Evolutionary conservation across 2,113 vertebrate species (phyloP), one percentile per base, ranked within the genome.

Genomic region (Pelobates fuscus): DNA sequence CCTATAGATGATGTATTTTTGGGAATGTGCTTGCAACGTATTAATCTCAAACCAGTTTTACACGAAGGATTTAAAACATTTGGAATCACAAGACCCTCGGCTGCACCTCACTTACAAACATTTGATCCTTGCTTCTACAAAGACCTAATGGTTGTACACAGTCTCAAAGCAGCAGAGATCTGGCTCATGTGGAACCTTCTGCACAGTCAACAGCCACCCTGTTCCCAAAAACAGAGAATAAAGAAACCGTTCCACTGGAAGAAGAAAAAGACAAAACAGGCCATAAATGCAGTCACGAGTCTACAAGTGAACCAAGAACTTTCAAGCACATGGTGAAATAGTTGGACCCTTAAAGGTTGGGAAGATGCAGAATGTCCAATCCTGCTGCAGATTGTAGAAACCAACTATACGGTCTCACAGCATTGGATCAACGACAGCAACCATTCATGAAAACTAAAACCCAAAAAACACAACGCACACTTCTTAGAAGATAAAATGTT

Each of bases 181-280:
- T 99, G 96, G 97, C 91, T 99, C 0, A 99, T 99, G 97, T 99
- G 96, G 96, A 94, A 89, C 77, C 88, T 99, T 25, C 89, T 98
- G 26, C 94, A 98, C 2, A 93, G 93, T 73, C 90, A 92, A 8
- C 84, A 73, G 2, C 88, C 94, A 8, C 89, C 82, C 77, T 98
- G 97, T 67, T 93, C 95, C 10, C 91, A 86, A 44, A 88, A 82
- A 75, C 85, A 87, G 72, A 78, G 85, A 58, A 83, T 89, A 60
- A 89, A 80, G 78, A 89, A 86, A 58, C 81, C 81, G 70, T 89
- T 89, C 80, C 84, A 81, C 0, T 89, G 88, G 88, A 85, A 82
- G 21, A 85, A 29, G 57, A 82, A 73, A 62, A 78, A 77, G 21
- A 20, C 73, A 49, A 77, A 77, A 46, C 14, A n/a, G 18, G 6